Conservation (phyloP, 2,888 invertebrate species). For the Dione vanillae region DNA sequence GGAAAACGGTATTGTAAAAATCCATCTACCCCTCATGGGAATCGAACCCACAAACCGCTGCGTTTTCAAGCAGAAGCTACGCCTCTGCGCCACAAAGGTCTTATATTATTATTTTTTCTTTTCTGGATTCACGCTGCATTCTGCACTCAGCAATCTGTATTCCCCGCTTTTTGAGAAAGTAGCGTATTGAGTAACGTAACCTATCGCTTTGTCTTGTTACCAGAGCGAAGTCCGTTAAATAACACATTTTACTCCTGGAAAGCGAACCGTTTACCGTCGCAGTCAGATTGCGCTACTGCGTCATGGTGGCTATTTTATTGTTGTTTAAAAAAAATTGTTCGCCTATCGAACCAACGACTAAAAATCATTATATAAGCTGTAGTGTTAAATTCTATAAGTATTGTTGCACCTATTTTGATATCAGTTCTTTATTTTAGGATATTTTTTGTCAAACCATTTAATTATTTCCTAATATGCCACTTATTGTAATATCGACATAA, state of each 20-base stretch:
- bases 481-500: constrained; percentile 11
- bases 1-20: too few relatives aligned
- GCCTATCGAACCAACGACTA: not conserved
- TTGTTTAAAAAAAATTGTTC: not conserved
- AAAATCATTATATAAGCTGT: too few relatives aligned
- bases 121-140: not conserved
- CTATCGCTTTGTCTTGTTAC: not conserved
- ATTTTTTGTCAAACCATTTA: not conserved
- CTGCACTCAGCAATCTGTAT: too few relatives aligned
- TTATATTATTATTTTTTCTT: not conserved
- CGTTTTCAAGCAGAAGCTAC: too few relatives aligned
- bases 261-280: not conserved
- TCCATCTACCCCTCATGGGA: too few relatives aligned
- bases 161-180: too few relatives aligned
- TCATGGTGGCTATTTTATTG: not conserved
- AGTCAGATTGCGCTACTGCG: not conserved
- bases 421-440: not conserved
- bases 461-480: constrained; percentile 20
- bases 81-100: not conserved
- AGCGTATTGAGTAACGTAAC: not conserved
- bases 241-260: not conserved
- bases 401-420: not conserved
- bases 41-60: too few relatives aligned
- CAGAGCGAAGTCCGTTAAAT: not conserved
- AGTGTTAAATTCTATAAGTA: too few relatives aligned